Evolutionary conservation across 2,797 vertebrate genomes (phyloP), one percentile per base, ranked within the genome.

Genomic region (Pachyuromys duprasi): DNA sequence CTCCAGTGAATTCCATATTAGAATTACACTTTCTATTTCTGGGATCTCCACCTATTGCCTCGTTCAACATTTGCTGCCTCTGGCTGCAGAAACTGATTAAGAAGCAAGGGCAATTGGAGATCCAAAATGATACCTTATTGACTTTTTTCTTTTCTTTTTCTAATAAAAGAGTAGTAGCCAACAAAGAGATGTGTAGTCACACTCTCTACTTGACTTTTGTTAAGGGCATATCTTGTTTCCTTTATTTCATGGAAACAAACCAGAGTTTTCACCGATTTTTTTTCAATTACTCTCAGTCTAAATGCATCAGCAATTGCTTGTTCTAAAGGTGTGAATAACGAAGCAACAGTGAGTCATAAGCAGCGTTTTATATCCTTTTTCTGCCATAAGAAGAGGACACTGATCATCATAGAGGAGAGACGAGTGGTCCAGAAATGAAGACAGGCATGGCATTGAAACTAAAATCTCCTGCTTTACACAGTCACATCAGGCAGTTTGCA

Each of bases 1-100:
- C 97, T 96, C 88, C 94, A 18, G 91, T 2, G 90, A 86, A 70
- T 90, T 74, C 89, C 93, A 67, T 24, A 84, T 67, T 69, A 88
- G 90, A 98, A 97, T 95, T 96, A 78, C 80, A 92, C 69, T 92
- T 91, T 89, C 94, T 94, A 88, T 97, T 97, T 95, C 88, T 80
- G 91, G 83, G 67, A 90, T 92, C 70, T 93, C 90, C 11, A 0
- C 93, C 96, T 94, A 94, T 36, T 92, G 81, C 93, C 92, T 97
- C 53, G n/a, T 84, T 91, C 49, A 82, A 93, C 93, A 93, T 82
- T 93, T 79, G 75, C 90, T 22, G 92, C 93, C 84, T 95, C 86
- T 80, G 86, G 96, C 95, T 93, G 42, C 55, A 96, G 93, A 94
- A 97, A 95, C 75, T 95, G 90, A 97, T 97, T 96, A 97, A 90